Evolutionary conservation across 2,113 vertebrate species (phyloP), one percentile per base, ranked within the genome.

Genomic region (Tragelaphus buxtoni): DNA sequence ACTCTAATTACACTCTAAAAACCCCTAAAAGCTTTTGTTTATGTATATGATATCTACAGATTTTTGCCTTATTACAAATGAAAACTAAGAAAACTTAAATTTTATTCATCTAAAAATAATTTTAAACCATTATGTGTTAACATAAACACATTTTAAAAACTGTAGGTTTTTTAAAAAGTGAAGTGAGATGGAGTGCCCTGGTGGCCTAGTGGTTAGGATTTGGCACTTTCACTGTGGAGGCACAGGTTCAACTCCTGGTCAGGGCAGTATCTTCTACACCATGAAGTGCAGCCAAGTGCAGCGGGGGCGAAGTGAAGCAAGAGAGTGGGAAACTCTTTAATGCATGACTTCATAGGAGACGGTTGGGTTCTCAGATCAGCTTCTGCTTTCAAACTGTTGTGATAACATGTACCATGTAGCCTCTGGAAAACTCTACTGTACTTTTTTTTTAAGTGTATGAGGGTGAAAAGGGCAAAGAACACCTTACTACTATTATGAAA

Each of bases 371-470:
- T 95, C 47, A 61, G 42, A 61, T 4, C 51, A 93, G 61, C 53
- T 94, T 97, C 83, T 91, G 69, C 60, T 94, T 90, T 94, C 69
- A 90, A 94, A 84, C 65, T 96, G n/a, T 9, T 95, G 63, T 77
- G 87, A 60, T 69, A 95, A 85, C 9, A 83, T 0, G 24, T 30
- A 81, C 86, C 49, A 95, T 28, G 39, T 47, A 96, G 65, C 58
- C 69, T 87, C 74, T 65, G 53, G 65, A 80, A 98, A 90, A 96
- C 45, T 93, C 42, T 35, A 94, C 11, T 84, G 53, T 63, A 82
- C 14, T 42, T 80, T 84, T 80, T 80, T 84, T 45, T 30, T 86
- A 51, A 85, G 11, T 76, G 39, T 93, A 76, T 90, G 30, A 63
- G 47, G 12, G 47, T 87, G 7, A 42, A 93, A 90, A 74, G 47